phyloP scores from a whole-genome alignment of 2,113 vertebrate genomes.

The Pseudorasbora parva region DNA sequence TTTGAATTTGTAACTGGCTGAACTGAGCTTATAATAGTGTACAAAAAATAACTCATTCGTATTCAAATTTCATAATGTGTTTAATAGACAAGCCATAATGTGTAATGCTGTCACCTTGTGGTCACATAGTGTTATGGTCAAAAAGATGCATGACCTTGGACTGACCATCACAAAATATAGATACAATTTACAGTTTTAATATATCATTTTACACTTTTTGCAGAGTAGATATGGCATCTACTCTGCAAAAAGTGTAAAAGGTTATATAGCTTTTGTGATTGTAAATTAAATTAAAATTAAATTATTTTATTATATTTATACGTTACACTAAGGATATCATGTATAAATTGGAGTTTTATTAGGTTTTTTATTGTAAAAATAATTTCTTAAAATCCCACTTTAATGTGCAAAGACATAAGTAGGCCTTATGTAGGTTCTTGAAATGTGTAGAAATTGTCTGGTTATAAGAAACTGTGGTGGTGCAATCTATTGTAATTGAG shows the following conservation, averaged over 20 bases:
- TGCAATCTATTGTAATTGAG: no score
- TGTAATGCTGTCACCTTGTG: conserved; percentile 28
- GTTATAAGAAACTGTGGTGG: no score
- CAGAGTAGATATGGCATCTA: neutral
- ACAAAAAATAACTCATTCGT: neutral
- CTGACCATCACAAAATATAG: neutral
- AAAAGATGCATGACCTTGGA: neutral
- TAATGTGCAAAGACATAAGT: neutral
- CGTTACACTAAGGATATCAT: no score
- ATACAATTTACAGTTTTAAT: neutral
- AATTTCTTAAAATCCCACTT: neutral
- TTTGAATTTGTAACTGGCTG: neutral
- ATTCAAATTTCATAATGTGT: no score
- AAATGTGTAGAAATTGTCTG: neutral
- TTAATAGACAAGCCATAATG: neutral
- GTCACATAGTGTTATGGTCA: neutral
- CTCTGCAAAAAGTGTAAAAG: neutral
- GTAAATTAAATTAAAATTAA: no score
- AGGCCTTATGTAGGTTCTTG: neutral
- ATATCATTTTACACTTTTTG: neutral
- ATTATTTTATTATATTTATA: no score
- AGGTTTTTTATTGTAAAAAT: neutral
- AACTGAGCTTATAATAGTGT: neutral
- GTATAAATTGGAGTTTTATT: no score
- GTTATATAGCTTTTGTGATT: neutral